Base-by-base conservation (phyloP, 1,140 invertebrate species). In the Temnothorax nylanderi region DNA sequence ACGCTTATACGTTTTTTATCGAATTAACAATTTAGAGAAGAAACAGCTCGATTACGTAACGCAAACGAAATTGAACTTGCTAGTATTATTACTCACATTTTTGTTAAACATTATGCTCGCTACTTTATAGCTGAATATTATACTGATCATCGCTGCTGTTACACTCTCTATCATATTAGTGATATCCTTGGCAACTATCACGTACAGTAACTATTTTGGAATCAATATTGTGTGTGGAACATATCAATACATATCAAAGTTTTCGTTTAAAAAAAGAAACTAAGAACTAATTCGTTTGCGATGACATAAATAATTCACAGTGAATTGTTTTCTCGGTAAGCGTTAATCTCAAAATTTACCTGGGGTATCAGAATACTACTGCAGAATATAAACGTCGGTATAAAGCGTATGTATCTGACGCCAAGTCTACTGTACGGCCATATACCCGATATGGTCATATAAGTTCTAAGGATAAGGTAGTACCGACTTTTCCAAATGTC, bases 301-400 rank as follows among this genome's bases (percentile, higher is more conserved):
- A 21, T 10, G 51, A 6, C 4, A 37, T 16, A 67, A 78, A 65
- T 58, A 77, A 60, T 76, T 37, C 10, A 41, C 11, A 34, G 11
- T n/a, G 16, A 80, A 49, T 67, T 54, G 7, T 37, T 18, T 67
- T 80, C 4, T 54, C 7, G 6, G 6, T 34, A 34, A 65, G 18
- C 13, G n/a, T 44, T 44, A 41, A 41, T 13, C n/a, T 75, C 1
- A n/a, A 56, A 7, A 75, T 51, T 80, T 80, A 80, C 47, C 62
- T 80, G 62, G 0, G 47, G 77, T 69, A 80, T 80, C 32, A 80
- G 13, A 80, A 80, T 69, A 80, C 77, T 80, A 44, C 13, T 18
- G n/a, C 32, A 54, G 32, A 65, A 67, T 13, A 13, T 67, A 58
- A 80, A 80, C 4, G 34, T 80, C 16, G 62, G 62, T 21, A 69